These are phyloP conservation scores for Microtus oregoni DNA, from an alignment of 2,113 vertebrate species.

Conservation along the genomic window DNA sequence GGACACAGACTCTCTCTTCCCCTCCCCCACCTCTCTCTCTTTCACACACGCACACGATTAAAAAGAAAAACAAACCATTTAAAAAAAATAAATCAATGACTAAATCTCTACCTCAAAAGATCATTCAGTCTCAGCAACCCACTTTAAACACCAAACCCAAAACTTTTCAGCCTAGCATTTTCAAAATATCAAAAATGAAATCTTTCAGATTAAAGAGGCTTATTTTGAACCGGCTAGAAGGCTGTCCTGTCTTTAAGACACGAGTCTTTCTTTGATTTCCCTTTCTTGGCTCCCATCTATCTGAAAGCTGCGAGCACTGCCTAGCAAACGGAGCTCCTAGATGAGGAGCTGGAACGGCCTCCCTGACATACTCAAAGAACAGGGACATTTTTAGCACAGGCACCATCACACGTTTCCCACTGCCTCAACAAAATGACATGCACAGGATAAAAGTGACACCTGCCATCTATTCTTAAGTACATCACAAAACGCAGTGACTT, in stretches of 20 bases:
- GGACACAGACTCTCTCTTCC: too few relatives aligned
- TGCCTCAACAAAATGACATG: constrained; percentile 75
- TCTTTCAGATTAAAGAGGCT: constrained; percentile 66
- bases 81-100: background rate
- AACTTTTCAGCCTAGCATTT: background rate
- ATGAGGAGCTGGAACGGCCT: constrained; percentile 60
- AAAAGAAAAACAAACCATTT: background rate
- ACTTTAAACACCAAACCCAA: background rate
- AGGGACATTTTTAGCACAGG: constrained; percentile 82
- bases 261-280: constrained; percentile 63
- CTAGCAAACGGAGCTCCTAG: constrained; percentile 68
- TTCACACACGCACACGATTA: too few relatives aligned
- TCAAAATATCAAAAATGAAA: constrained; percentile 22
- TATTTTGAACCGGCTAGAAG: constrained; percentile 53
- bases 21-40: too few relatives aligned
- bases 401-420: constrained; percentile 65
- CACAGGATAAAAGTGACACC: constrained; percentile 81
- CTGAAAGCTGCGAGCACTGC: constrained; percentile 44
- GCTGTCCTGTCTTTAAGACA: constrained; percentile 62
- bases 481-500: constrained; percentile 78
- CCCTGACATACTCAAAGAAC: constrained; percentile 78
- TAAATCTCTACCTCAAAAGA: background rate
- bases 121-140: background rate
- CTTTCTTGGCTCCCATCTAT: constrained; percentile 59
- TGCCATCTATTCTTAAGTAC: constrained; percentile 83